These are phyloP conservation scores for Boulengeromyrus knoepffleri DNA, from an alignment of 2,113 vertebrate species.

Conservation along the genomic window DNA sequence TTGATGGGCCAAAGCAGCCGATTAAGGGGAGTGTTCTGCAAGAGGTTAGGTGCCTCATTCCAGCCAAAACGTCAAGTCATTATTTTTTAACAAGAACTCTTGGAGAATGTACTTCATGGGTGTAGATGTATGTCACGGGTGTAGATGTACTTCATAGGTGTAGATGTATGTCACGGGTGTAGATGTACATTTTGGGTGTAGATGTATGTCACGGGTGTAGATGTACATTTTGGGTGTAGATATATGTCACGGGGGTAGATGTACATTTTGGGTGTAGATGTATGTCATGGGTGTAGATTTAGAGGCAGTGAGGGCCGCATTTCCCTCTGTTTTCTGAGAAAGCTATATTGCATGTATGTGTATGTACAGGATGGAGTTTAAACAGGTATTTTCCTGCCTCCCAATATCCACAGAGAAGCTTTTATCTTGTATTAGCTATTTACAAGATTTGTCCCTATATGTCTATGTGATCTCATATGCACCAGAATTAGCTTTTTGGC, in stretches of 20 bases:
- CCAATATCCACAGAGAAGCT: background rate
- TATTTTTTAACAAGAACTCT: background rate
- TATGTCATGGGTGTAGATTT: background rate
- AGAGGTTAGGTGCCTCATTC: background rate
- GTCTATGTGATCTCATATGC: background rate
- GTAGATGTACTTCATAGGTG: background rate
- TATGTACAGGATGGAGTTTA: background rate
- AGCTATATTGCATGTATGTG: background rate
- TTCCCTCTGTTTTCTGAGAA: background rate
- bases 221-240: too few relatives aligned
- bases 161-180: background rate
- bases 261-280: too few relatives aligned
- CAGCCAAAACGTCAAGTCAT: background rate
- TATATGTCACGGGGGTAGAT: too few relatives aligned
- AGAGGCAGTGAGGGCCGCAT: background rate
- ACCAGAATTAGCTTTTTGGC: background rate
- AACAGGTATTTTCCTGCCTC: background rate
- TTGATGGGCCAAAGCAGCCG: background rate
- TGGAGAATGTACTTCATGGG: background rate
- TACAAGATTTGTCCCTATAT: background rate
- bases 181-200: too few relatives aligned
- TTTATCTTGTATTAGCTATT: background rate
- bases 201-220: too few relatives aligned
- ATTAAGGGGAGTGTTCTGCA: background rate
- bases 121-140: background rate